Conservation (phyloP, 2,113 vertebrate species). For the Nymphicus hollandicus region DNA sequence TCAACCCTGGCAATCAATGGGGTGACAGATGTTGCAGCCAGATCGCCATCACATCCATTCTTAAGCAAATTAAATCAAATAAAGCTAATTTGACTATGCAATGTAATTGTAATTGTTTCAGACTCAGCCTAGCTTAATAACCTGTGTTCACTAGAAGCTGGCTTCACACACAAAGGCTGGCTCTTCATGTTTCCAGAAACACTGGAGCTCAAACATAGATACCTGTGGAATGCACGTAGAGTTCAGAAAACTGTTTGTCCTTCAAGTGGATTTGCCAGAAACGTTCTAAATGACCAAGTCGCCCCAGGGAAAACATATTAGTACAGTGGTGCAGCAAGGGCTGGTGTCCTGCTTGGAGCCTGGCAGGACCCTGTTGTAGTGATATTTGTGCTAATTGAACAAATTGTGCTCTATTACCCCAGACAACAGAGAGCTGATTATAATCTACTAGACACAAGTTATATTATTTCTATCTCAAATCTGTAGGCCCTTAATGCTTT, state of each 20-base stretch:
- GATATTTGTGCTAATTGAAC: fast-evolving
- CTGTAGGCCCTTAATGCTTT: not conserved
- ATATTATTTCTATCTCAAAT: not conserved
- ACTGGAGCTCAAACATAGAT: not conserved
- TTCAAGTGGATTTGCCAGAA: not conserved
- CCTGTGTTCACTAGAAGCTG: not conserved
- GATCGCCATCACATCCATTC: too few species aligned
- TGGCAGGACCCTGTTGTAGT: not conserved
- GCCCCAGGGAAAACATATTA: not conserved
- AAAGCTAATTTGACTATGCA: not conserved
- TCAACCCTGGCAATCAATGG: constrained; percentile 99
- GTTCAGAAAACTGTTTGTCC: not conserved
- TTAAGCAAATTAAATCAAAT: not conserved
- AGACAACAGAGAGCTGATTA: not conserved
- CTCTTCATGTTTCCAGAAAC: not conserved
- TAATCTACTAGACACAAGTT: not conserved
- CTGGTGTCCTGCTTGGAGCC: not conserved
- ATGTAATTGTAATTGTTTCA: not conserved
- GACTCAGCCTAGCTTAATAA: not conserved
- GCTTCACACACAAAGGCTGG: fast-evolving
- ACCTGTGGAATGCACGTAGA: not conserved
- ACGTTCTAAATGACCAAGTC: not conserved
- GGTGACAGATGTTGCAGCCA: constrained; percentile 18
- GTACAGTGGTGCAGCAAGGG: not conserved
- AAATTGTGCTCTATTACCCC: not conserved